Evolutionary conservation across 2,113 vertebrate genomes (phyloP).

Genomic region (Gadus macrocephalus): DNA sequence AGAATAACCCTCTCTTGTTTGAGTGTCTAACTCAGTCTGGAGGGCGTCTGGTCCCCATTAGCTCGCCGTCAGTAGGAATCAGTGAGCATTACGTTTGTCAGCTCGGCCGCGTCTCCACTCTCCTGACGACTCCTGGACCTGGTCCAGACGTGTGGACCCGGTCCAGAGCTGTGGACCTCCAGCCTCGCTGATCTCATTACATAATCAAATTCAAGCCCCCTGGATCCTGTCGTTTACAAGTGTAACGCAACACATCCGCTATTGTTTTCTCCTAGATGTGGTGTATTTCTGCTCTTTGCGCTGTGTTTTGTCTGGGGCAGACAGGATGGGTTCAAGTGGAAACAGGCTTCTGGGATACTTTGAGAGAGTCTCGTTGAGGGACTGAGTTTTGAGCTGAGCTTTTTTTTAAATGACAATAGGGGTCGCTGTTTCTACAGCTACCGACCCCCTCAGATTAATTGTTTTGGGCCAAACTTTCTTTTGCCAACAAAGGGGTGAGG

Average conservation of each 20-base stretch:
- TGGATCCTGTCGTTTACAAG: constrained; percentile 40
- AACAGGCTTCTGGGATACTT: constrained; percentile 4
- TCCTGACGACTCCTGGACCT: constrained; percentile 5
- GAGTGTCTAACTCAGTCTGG: too few species aligned
- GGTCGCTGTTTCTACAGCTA: too few species aligned
- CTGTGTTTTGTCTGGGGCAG: constrained; percentile 25
- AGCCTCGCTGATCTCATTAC: constrained; percentile 32
- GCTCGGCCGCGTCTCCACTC: constrained; percentile 15
- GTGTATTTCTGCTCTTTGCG: constrained; percentile 2
- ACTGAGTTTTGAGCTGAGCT: too few species aligned
- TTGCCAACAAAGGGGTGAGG: too few species aligned
- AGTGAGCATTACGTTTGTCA: constrained; percentile 17
- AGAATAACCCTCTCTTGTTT: too few species aligned
- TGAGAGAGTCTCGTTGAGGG: too few species aligned
- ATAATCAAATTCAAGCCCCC: constrained; percentile 39
- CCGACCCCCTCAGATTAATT: too few species aligned
- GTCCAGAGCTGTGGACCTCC: background rate
- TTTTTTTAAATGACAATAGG: too few species aligned
- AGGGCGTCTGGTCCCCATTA: too few species aligned
- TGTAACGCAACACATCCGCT: constrained; percentile 43
- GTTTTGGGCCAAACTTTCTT: too few species aligned
- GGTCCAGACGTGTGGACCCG: too few species aligned
- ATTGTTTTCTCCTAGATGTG: constrained; percentile 4
- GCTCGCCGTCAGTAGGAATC: background rate
- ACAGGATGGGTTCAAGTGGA: background rate